phyloP scores from a whole-genome alignment of 2,888 invertebrate genomes.

The Caenorhabditis angaria region DNA sequence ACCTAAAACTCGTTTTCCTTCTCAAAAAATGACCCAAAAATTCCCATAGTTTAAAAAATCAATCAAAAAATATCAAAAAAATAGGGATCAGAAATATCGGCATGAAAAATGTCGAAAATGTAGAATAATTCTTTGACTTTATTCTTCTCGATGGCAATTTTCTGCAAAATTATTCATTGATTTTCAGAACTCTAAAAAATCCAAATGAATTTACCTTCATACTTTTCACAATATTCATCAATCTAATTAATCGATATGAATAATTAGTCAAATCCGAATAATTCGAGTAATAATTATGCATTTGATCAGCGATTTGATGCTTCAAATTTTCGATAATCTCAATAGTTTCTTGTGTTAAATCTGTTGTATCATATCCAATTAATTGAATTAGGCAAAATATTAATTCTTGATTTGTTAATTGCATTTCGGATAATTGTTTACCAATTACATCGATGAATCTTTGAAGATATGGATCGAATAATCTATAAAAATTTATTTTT shows the following conservation, averaged over 20 bases:
- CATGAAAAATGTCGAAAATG: constrained; percentile 34
- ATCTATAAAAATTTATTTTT: constrained; percentile 9
- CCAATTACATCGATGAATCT: constrained; percentile 28
- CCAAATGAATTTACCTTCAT: neutral
- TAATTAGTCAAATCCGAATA: constrained; percentile 30
- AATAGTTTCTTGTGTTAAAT: constrained; percentile 12
- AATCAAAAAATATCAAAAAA: constrained; percentile 33
- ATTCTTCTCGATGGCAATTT: constrained; percentile 28
- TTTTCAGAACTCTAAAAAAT: constrained; percentile 13
- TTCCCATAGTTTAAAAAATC: too few species aligned
- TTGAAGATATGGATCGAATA: constrained; percentile 26
- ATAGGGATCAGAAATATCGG: constrained; percentile 34
- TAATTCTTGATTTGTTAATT: constrained; percentile 25
- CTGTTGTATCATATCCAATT: constrained; percentile 24
- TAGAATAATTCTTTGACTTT: constrained; percentile 37
- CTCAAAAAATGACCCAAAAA: too few species aligned
- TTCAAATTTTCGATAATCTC: constrained; percentile 21
- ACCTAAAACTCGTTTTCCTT: too few species aligned
- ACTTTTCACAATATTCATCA: constrained; percentile 31
- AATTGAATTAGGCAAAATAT: constrained; percentile 31
- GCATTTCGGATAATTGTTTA: constrained; percentile 20
- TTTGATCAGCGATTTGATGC: constrained; percentile 29
- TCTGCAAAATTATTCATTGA: constrained; percentile 17
- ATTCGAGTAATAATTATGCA: constrained; percentile 32
- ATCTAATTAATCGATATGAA: constrained; percentile 23